Percentiles rank a stretch among this genome's conserved stretches.
phyloP scores from a whole-genome alignment of 2,113 vertebrate species.

The Coregonus clupeaformis region DNA sequence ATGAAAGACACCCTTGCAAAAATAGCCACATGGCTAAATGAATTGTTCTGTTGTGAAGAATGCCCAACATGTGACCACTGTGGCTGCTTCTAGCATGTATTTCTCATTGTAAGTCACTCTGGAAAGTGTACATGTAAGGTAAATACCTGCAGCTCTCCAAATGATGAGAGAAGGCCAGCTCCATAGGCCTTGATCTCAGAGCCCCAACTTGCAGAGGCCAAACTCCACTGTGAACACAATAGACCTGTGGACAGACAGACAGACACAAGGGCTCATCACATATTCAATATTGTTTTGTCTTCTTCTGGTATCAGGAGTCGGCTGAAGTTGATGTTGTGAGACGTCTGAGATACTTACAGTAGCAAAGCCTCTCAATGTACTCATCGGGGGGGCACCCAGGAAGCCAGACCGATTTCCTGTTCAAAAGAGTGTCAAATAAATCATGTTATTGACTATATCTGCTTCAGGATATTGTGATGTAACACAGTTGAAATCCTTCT shows the following conservation, averaged over 20 bases:
- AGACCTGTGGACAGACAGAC: slow-evolving; percentile 77
- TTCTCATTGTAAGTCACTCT: no score
- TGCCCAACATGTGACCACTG: no score
- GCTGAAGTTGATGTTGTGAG: background rate
- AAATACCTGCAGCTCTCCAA: slow-evolving; percentile 87
- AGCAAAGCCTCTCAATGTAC: slow-evolving; percentile 94
- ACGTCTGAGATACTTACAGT: slow-evolving; percentile 76
- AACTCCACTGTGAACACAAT: slow-evolving; percentile 99
- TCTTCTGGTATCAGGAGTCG: no score
- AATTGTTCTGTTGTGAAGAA: no score
- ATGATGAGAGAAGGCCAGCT: slow-evolving; percentile 93
- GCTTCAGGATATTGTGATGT: background rate
- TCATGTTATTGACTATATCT: background rate
- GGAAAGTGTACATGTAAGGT: no score
- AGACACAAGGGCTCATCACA: background rate
- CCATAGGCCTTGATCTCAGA: slow-evolving; percentile 89
- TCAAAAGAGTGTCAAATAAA: slow-evolving; percentile 30
- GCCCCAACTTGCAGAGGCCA: slow-evolving; percentile 93
- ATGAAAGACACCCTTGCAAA: no score
- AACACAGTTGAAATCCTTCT: background rate
- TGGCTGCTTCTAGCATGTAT: no score
- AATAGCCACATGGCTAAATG: no score
- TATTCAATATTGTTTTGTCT: no score
- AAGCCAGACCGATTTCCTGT: slow-evolving; percentile 96
- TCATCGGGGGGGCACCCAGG: slow-evolving; percentile 96